These are phyloP conservation scores for Hemitrygon akajei DNA, from an alignment of 2,797 vertebrate genomes.

Conservation along the genomic window DNA sequence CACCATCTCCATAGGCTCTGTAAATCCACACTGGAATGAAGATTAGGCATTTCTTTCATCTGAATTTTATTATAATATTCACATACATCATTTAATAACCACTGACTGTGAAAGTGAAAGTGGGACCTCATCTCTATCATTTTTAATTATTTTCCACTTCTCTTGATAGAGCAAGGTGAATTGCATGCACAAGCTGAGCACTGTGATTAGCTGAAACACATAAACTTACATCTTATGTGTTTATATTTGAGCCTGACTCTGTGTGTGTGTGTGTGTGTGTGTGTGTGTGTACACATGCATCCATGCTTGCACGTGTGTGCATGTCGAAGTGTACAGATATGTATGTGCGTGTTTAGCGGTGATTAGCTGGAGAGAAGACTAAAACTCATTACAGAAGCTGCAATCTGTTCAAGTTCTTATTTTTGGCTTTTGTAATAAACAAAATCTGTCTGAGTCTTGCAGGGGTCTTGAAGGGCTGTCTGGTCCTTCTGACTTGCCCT, in stretches of 20 bases:
- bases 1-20: too few species aligned
- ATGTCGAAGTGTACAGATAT: too few species aligned
- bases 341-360: neutral
- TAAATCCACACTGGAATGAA: neutral
- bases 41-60: neutral
- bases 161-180: neutral
- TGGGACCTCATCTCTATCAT: neutral
- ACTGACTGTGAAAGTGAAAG: conserved; percentile 10
- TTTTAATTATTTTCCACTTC: conserved; percentile 29
- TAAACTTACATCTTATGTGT: neutral
- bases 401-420: neutral
- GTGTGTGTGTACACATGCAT: too few species aligned
- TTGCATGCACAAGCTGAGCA: conserved; percentile 21
- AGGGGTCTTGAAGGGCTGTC: neutral
- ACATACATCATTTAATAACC: conserved; percentile 8
- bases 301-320: too few species aligned
- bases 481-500: neutral
- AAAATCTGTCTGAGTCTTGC: neutral
- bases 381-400: neutral
- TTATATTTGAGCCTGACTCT: too few species aligned
- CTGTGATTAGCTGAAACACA: conserved; percentile 1
- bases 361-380: neutral
- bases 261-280: too few species aligned
- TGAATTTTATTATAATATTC: conserved; percentile 17
- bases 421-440: neutral